A percentile compares a stretch with the other conserved stretches of the same genome.
Conservation (phyloP, 2,113 vertebrate species). For the Glaucidium brasilianum region DNA sequence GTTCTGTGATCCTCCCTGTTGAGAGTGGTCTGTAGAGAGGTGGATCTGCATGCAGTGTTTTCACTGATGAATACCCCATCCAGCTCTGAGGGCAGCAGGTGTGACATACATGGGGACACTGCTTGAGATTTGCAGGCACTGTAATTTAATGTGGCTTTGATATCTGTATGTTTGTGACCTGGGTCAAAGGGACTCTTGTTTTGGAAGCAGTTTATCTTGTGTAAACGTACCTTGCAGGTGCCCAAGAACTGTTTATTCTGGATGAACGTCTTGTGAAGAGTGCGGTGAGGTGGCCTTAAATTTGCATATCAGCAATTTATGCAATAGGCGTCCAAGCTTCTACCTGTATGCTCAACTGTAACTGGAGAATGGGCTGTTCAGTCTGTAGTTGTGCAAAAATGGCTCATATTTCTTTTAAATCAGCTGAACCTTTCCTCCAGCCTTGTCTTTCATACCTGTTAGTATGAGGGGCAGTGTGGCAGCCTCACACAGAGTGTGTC, state of each 20-base stretch:
- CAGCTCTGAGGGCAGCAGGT: not conserved
- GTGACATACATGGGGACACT: not conserved
- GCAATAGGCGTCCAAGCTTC: not conserved
- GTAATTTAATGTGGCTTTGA: not conserved
- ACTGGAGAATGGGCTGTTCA: not conserved
- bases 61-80: too few relatives aligned
- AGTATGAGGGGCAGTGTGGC: not conserved
- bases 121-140: not conserved
- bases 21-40: not conserved
- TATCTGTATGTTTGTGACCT: not conserved
- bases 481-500: not conserved
- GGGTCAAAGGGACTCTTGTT: not conserved
- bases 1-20: not conserved
- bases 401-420: not conserved
- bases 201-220: not conserved
- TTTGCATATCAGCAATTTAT: fast-evolving
- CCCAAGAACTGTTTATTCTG: not conserved
- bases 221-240: not conserved
- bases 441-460: not conserved
- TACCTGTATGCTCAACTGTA: not conserved
- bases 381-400: not conserved
- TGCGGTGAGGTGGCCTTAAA: not conserved
- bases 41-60: not conserved
- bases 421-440: not conserved
- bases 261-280: not conserved